A percentile compares a stretch with the other conserved stretches of the same genome.
These are phyloP conservation scores for Tachina lurida DNA, from an alignment of 2,888 invertebrate species.

Conservation along the genomic window DNA sequence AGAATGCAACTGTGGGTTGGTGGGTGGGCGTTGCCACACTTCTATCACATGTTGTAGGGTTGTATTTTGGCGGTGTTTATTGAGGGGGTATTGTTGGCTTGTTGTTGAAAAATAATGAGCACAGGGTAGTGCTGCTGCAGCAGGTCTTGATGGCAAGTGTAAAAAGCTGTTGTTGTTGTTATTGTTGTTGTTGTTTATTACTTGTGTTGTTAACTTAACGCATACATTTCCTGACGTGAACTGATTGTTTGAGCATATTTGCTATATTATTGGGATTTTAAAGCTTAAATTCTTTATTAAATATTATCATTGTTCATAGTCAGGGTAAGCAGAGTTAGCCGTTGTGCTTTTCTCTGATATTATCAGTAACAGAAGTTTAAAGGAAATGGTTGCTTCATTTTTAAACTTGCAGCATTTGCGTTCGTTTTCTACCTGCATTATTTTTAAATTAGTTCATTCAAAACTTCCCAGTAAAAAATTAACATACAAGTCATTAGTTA, in stretches of 20 bases:
- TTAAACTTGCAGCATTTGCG: too few species aligned
- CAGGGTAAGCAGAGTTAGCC: neutral
- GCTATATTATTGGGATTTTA: constrained; percentile 2
- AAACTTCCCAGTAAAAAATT: too few species aligned
- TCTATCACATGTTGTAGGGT: neutral
- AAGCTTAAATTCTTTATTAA: constrained; percentile 4
- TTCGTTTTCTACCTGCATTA: neutral
- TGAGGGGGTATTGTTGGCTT: neutral
- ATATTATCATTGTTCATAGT: neutral
- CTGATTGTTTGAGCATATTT: neutral
- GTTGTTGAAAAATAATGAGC: constrained; percentile 8
- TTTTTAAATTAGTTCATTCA: too few species aligned
- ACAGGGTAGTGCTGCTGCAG: neutral
- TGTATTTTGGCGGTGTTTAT: neutral
- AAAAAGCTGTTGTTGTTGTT: too few species aligned
- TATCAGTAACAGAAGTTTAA: neutral
- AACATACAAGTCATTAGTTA: too few species aligned
- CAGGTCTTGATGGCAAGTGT: too few species aligned
- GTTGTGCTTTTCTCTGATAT: neutral
- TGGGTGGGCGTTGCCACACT: neutral
- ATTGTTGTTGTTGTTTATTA: constrained; percentile 31
- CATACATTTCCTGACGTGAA: neutral
- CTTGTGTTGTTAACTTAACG: neutral
- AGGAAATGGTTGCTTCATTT: neutral
- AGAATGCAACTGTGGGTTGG: constrained; percentile 17